Percentiles rank a stretch among this genome's conserved stretches.
Evolutionary conservation across 2,797 vertebrate species (phyloP).

Genomic region (Megalops cyprinoides): DNA sequence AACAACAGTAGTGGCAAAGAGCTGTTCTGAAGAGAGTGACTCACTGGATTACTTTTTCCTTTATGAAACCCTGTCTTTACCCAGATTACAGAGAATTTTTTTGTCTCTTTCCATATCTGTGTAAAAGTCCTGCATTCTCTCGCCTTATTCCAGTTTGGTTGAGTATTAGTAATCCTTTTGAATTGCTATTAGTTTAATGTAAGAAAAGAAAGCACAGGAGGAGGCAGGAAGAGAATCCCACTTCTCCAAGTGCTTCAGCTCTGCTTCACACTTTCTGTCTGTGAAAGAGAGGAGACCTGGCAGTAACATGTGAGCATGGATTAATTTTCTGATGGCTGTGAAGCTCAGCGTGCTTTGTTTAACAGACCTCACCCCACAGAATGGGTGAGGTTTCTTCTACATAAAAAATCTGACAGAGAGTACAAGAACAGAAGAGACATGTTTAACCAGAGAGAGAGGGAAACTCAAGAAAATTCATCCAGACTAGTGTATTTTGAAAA

Average conservation of each 20-base stretch:
- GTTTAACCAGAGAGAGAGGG: conserved; percentile 17
- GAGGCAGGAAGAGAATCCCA: not conserved
- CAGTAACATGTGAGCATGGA: not conserved
- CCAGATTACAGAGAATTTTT: no score
- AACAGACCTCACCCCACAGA: no score
- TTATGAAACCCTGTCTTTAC: not conserved
- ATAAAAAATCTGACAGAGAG: not conserved
- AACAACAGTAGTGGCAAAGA: not conserved
- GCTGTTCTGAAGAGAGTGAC: not conserved
- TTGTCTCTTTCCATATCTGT: not conserved
- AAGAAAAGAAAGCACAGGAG: not conserved
- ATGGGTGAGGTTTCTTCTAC: not conserved
- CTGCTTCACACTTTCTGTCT: no score
- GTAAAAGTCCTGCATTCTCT: not conserved
- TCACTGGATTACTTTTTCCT: not conserved
- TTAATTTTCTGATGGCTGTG: not conserved
- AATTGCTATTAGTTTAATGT: not conserved
- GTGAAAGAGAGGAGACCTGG: not conserved
- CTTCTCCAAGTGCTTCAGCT: not conserved
- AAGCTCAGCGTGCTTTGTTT: not conserved
- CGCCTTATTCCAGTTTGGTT: not conserved
- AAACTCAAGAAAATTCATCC: no score
- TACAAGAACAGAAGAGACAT: not conserved
- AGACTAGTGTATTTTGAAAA: no score
- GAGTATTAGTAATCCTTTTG: not conserved